A percentile compares a stretch with the other conserved stretches of the same genome.
These are phyloP conservation scores for Polyommatus iphigenia DNA, from an alignment of 2,888 invertebrate species.

Conservation along the genomic window DNA sequence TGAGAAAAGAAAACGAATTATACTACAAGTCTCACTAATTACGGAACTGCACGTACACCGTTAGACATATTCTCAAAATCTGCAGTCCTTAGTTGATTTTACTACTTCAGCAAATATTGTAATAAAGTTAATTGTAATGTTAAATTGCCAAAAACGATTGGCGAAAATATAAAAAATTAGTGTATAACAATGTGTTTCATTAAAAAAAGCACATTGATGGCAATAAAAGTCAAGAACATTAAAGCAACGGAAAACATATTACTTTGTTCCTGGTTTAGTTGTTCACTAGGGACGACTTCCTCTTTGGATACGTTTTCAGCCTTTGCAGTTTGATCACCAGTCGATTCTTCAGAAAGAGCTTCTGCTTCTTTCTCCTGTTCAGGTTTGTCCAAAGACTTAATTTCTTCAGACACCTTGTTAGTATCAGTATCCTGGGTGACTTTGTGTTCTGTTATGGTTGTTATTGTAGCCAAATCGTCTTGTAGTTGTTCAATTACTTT, in stretches of 20 bases:
- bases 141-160: not conserved
- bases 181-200: too few species aligned
- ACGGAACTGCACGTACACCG: not conserved
- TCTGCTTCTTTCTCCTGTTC: not conserved
- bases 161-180: not conserved
- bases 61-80: not conserved
- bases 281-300: too few species aligned
- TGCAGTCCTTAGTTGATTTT: not conserved
- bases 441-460: not conserved
- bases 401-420: too few species aligned
- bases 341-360: not conserved
- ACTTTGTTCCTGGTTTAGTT: not conserved
- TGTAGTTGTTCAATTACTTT: constrained; percentile 55
- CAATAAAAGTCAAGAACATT: not conserved
- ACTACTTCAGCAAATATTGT: not conserved
- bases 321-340: too few species aligned
- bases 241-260: not conserved
- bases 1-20: too few species aligned
- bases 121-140: not conserved
- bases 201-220: too few species aligned
- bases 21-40: not conserved
- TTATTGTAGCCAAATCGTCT: constrained; percentile 53
- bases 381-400: not conserved
- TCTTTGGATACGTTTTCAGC: too few species aligned
- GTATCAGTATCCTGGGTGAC: too few species aligned